These are phyloP conservation scores for Pandion haliaetus DNA, from an alignment of 2,113 vertebrate species.

Conservation along the genomic window DNA sequence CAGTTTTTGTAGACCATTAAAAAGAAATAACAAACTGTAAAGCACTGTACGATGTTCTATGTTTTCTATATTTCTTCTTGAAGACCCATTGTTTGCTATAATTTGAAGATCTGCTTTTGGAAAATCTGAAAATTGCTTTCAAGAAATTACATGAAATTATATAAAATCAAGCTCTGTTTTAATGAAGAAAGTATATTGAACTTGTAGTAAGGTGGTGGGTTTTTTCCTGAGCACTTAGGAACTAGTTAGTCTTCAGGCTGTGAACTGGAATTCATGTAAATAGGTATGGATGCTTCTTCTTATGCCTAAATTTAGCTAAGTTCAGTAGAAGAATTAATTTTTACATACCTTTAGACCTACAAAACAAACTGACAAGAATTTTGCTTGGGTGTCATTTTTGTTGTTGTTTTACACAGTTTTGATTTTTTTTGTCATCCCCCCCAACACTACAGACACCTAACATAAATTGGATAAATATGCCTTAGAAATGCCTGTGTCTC, in stretches of 20 bases:
- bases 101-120: neutral
- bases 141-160: neutral
- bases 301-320: neutral
- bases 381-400: accelerated
- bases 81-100: neutral
- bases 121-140: neutral
- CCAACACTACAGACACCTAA: neutral
- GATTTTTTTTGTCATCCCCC: neutral
- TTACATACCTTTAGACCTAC: neutral
- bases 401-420: neutral
- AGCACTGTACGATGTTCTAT: neutral
- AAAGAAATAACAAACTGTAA: neutral
- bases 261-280: neutral
- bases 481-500: neutral
- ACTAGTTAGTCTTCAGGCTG: neutral
- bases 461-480: neutral
- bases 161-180: neutral
- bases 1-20: neutral
- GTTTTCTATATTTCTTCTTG: neutral
- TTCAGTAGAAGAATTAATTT: neutral
- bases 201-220: neutral
- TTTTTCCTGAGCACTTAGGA: neutral
- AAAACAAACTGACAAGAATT: neutral
- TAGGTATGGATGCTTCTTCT: neutral
- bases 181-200: neutral